Evolutionary conservation across 2,797 vertebrate species (phyloP).

Genomic region (Amblyopsis hoosieri): DNA sequence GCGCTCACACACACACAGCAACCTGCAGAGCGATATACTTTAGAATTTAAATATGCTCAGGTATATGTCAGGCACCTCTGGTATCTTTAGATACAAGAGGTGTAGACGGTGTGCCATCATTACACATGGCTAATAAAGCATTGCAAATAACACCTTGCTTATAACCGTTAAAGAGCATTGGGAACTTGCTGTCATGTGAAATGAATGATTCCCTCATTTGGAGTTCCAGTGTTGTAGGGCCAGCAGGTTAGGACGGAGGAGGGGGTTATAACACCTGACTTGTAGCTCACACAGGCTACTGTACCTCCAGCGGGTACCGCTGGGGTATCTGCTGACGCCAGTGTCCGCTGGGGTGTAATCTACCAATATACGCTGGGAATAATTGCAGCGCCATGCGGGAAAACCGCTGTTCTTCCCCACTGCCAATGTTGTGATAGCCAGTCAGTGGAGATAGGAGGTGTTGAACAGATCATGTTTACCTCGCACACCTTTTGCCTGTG

Average conservation of each 20-base stretch:
- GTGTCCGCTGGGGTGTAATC: slow-evolving; percentile 71
- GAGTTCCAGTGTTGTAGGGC: slow-evolving; percentile 46
- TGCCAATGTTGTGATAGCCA: slow-evolving; percentile 75
- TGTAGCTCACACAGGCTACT: slow-evolving; percentile 54
- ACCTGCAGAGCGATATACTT: neutral
- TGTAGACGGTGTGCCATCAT: slow-evolving; percentile 23
- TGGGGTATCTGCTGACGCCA: slow-evolving; percentile 59
- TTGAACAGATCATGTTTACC: slow-evolving; percentile 62
- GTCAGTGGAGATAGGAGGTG: slow-evolving; percentile 67
- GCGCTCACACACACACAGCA: slow-evolving; percentile 10
- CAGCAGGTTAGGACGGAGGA: slow-evolving; percentile 28
- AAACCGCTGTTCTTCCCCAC: slow-evolving; percentile 64
- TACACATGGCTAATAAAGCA: slow-evolving; percentile 13
- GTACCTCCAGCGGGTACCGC: too few relatives aligned
- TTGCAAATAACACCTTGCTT: neutral
- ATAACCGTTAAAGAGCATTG: slow-evolving; percentile 42
- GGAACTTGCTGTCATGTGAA: slow-evolving; percentile 49
- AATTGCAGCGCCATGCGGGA: slow-evolving; percentile 61
- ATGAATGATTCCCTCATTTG: slow-evolving; percentile 59
- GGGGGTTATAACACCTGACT: slow-evolving; percentile 69
- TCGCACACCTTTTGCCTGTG: slow-evolving; percentile 52
- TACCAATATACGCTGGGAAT: slow-evolving; percentile 78
- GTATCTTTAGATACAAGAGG: slow-evolving; percentile 9
- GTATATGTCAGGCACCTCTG: neutral
- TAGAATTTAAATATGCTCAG: too few relatives aligned